These are phyloP conservation scores for Ovibos moschatus DNA, from an alignment of 2,113 vertebrate genomes.

Conservation along the genomic window DNA sequence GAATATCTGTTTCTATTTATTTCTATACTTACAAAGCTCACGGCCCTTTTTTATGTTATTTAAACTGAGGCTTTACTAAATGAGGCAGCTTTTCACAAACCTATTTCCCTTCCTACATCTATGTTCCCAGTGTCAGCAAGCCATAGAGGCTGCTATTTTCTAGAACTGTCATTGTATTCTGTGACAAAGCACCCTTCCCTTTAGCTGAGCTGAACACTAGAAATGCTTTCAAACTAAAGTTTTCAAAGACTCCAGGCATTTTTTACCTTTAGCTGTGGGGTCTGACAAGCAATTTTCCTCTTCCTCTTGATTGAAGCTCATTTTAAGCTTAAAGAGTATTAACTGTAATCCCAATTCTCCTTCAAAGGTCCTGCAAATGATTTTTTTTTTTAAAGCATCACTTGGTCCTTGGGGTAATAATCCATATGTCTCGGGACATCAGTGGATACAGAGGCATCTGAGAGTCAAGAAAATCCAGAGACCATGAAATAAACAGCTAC, in stretches of 20 bases:
- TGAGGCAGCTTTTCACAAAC: conserved; percentile 55
- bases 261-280: conserved; percentile 19
- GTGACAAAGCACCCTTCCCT: conserved; percentile 44
- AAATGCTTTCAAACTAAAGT: conserved; percentile 37
- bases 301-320: conserved; percentile 40
- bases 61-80: conserved; percentile 48
- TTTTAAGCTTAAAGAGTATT: conserved; percentile 28
- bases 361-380: conserved; percentile 12
- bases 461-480: not conserved
- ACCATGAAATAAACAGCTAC: not conserved
- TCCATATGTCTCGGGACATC: not conserved
- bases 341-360: not conserved
- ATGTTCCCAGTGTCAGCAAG: conserved; percentile 30
- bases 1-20: conserved; percentile 17
- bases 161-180: conserved; percentile 38
- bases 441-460: not conserved
- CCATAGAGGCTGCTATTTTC: conserved; percentile 33
- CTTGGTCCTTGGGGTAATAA: not conserved
- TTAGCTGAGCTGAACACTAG: conserved; percentile 21
- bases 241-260: conserved; percentile 33
- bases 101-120: conserved; percentile 53
- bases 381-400: not conserved
- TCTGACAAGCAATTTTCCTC: conserved; percentile 42
- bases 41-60: not conserved
- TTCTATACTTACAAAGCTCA: conserved; percentile 33